A percentile compares a stretch with the other conserved stretches of the same genome.
Evolutionary conservation across 2,113 vertebrate species (phyloP).

Genomic region (Brienomyrus longianalis): DNA sequence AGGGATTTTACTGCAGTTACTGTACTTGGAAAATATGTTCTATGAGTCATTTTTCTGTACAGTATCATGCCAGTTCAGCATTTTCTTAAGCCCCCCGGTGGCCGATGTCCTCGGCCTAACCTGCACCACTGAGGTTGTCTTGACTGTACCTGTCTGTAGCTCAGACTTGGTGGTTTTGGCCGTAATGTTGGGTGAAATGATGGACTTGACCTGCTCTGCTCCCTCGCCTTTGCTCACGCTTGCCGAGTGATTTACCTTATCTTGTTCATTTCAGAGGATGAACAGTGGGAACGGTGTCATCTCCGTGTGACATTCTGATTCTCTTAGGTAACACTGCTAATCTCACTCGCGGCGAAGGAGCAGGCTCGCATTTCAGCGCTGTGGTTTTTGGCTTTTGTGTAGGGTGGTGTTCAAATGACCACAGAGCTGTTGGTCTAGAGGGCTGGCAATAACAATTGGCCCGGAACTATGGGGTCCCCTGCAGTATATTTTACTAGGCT

Average conservation of each 20-base stretch:
- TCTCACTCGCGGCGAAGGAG: neutral
- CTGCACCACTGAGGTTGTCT: conserved; percentile 35
- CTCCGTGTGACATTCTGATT: neutral
- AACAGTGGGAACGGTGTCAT: neutral
- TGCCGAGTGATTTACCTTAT: neutral
- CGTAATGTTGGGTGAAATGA: conserved; percentile 26
- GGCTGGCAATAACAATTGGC: neutral
- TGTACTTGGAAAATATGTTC: neutral
- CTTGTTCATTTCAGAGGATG: neutral
- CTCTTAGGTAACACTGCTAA: conserved; percentile 3
- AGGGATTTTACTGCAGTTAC: neutral
- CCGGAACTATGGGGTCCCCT: neutral
- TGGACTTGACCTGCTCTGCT: neutral
- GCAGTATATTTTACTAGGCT: neutral
- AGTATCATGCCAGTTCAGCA: conserved; percentile 51
- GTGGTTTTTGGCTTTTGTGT: neutral
- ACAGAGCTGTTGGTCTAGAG: neutral
- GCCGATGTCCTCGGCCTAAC: conserved; percentile 43
- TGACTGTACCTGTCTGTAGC: conserved; percentile 29
- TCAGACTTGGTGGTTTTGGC: conserved; percentile 33
- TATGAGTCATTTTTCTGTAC: neutral
- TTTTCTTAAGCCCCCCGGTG: conserved; percentile 39
- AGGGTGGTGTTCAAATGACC: neutral
- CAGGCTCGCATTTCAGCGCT: neutral
- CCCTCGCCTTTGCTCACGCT: neutral